Conservation (phyloP, 1,140 invertebrate species). For the Cyclina sinensis region DNA sequence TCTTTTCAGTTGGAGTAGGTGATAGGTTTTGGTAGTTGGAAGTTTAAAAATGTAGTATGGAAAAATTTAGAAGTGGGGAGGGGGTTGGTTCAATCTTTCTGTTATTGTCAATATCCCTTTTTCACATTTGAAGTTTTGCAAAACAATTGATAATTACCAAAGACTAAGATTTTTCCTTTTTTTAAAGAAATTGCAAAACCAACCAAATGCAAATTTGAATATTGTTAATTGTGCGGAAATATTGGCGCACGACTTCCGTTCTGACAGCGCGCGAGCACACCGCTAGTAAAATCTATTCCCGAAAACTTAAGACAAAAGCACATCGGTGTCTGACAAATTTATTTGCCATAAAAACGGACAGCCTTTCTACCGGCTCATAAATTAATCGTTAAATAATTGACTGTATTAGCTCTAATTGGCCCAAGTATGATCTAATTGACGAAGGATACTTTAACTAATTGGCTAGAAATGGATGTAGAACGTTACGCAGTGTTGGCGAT, state of each 20-base stretch:
- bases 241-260: not conserved
- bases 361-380: conserved; percentile 30
- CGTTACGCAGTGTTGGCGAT: conserved; percentile 25
- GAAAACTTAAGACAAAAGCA: conserved; percentile 49
- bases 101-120: too few relatives aligned
- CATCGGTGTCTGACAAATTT: conserved; percentile 45
- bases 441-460: conserved; percentile 56
- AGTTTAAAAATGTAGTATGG: too few relatives aligned
- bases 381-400: conserved; percentile 69
- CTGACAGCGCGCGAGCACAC: not conserved
- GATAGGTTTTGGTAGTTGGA: too few relatives aligned
- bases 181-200: too few relatives aligned
- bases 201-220: too few relatives aligned
- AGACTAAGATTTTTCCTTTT: too few relatives aligned
- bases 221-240: conserved; percentile 7
- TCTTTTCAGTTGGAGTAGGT: too few relatives aligned
- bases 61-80: too few relatives aligned
- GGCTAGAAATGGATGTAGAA: conserved; percentile 28
- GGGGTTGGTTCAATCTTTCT: too few relatives aligned
- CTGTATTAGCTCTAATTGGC: conserved; percentile 64
- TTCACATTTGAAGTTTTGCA: too few relatives aligned
- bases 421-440: conserved; percentile 67
- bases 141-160: too few relatives aligned
- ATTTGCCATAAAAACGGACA: conserved; percentile 56
- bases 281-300: not conserved